A percentile compares a stretch with the other conserved stretches of the same genome.
Evolutionary conservation across 1,140 invertebrate species (phyloP).

Genomic region (Bombus terrestris): DNA sequence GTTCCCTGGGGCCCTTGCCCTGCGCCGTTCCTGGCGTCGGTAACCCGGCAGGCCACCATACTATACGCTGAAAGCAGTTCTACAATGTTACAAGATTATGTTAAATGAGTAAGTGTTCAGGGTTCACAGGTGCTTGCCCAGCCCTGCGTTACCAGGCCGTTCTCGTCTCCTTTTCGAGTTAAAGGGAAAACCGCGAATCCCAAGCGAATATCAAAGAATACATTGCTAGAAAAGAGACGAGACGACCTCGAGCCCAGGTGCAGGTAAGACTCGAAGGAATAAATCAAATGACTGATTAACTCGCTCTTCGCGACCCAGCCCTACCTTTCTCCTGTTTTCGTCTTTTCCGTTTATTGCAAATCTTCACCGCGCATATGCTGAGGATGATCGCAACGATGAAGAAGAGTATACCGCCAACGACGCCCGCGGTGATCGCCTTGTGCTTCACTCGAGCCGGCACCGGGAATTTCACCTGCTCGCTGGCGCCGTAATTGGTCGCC

Average conservation of each 20-base stretch:
- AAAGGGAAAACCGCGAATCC: not conserved
- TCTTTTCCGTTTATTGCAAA: slow-evolving; percentile 97
- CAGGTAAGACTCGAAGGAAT: slow-evolving; percentile 58
- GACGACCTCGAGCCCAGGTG: slow-evolving; percentile 66
- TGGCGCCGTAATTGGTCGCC: slow-evolving; percentile 90
- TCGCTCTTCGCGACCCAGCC: slow-evolving; percentile 6
- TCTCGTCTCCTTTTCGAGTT: not conserved
- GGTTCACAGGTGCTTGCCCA: slow-evolving; percentile 65
- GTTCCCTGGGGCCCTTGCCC: slow-evolving; percentile 92
- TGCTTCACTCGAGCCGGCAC: slow-evolving; percentile 94
- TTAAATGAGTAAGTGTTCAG: slow-evolving; percentile 63
- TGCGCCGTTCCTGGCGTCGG: slow-evolving; percentile 94
- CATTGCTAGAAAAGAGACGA: not conserved
- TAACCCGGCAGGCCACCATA: slow-evolving; percentile 97
- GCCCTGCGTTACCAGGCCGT: slow-evolving; percentile 64
- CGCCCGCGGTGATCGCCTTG: slow-evolving; percentile 96
- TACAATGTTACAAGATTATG: slow-evolving; percentile 80
- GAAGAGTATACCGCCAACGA: slow-evolving; percentile 96
- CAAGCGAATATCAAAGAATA: not conserved
- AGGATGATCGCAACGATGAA: slow-evolving; percentile 98
- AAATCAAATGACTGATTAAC: slow-evolving; percentile 29
- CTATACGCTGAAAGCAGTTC: slow-evolving; percentile 94
- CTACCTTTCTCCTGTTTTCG: slow-evolving; percentile 98
- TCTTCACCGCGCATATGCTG: slow-evolving; percentile 97
- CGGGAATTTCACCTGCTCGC: slow-evolving; percentile 92